phyloP scores from a whole-genome alignment of 2,797 vertebrate genomes.

The Crenuchus spilurus region DNA sequence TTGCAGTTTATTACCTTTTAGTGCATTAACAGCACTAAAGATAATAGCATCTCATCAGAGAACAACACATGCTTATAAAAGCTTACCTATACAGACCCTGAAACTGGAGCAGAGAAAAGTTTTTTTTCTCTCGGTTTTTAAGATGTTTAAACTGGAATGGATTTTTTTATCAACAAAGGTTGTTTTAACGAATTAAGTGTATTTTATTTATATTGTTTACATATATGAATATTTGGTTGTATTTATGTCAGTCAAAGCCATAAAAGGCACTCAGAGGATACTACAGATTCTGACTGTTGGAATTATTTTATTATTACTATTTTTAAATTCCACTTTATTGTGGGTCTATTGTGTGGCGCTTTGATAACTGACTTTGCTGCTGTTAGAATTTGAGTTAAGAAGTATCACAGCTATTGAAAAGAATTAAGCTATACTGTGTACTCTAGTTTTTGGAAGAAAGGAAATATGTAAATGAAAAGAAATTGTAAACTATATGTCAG shows the following conservation, averaged over 20 bases:
- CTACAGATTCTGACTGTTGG: background rate
- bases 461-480: background rate
- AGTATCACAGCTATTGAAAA: background rate
- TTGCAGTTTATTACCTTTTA: slow-evolving; percentile 33
- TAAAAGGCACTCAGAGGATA: slow-evolving; percentile 35
- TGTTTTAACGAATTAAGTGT: background rate
- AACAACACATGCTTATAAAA: background rate
- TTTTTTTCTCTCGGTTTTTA: background rate
- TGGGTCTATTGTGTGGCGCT: slow-evolving; percentile 14
- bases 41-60: background rate
- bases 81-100: background rate
- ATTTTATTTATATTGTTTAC: slow-evolving; percentile 38
- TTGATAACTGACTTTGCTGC: slow-evolving; percentile 20
- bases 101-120: background rate
- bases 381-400: slow-evolving; percentile 14
- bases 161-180: background rate
- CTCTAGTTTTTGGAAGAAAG: background rate
- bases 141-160: background rate
- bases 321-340: background rate
- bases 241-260: slow-evolving; percentile 38
- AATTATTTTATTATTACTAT: background rate
- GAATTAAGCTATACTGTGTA: background rate
- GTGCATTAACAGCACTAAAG: slow-evolving; percentile 37
- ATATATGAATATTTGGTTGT: slow-evolving; percentile 13
- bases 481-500: background rate